Base-by-base conservation (phyloP, 2,797 vertebrate genomes). In the Calcarius lapponicus region DNA sequence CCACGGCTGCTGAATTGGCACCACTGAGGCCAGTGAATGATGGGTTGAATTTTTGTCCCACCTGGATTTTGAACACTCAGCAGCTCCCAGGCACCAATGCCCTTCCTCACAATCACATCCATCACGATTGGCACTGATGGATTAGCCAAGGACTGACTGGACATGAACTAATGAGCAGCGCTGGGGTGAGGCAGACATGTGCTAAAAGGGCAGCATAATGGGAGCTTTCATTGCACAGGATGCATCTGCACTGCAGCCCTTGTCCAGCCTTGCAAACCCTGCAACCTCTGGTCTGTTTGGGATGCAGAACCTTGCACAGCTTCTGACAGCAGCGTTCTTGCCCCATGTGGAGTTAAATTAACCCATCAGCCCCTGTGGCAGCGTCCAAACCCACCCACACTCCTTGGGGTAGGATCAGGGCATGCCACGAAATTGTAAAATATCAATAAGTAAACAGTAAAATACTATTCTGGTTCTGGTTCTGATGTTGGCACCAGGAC, bases 51-150 rank as follows among this genome's bases (percentile, higher is more conserved):
- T 95, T 86, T 91, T 90, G 79, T 86, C 87, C 48, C 74, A 94
- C 94, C 78, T 93, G 88, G 36, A 73, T 95, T 95, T 84, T 91
- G 91, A 97, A 65, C 73, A 73, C 71, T 96, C 91, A 94, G 93
- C 92, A 95, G 70, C 82, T 91, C 66, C 16, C 78, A 79, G 80
- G 56, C 76, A 86, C 76, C 74, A 82, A 62, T 13, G 0, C 64
- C 78, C 86, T 90, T 85, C 83, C 88, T 71, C 91, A 43, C 60
- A 38, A 58, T 62, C 80, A 87, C 74, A 96, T 95, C 92, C 80
- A 82, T 96, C 90, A 92, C 10, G 4, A 40, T 2, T 78, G 78
- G 71, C 92, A 71, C n/a, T 95, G 95, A 96, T 51, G 38, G 73
- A 96, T 96, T 84, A 88, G 48, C 74, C 90, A 87, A 80, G 91